Percentiles rank a stretch among this genome's conserved stretches.
These are phyloP conservation scores for Nettapus auritus DNA, from an alignment of 2,113 vertebrate genomes.

Conservation along the genomic window DNA sequence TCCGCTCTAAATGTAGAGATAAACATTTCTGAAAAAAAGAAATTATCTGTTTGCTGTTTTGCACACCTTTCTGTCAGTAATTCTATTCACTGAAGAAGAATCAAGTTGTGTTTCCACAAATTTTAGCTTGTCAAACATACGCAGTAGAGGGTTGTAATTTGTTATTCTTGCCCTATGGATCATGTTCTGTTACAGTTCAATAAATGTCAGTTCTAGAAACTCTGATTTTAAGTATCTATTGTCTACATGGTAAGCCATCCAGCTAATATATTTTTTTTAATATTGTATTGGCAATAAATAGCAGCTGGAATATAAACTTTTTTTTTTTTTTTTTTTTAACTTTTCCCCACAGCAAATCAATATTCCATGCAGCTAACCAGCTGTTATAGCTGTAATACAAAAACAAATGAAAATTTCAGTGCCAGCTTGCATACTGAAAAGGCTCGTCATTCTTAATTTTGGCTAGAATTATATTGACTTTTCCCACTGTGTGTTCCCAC, in stretches of 20 bases:
- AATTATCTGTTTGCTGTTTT: neutral
- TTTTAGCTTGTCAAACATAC: neutral
- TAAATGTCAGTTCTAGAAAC: neutral
- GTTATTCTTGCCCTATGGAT: neutral
- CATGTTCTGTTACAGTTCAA: neutral
- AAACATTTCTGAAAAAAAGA: neutral
- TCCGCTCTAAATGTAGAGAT: neutral
- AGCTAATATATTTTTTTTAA: neutral
- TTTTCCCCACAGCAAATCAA: neutral
- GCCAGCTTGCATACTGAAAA: neutral
- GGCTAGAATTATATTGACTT: slow-evolving; percentile 3
- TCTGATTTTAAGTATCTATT: neutral
- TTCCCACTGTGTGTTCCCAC: neutral
- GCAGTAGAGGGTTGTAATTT: neutral
- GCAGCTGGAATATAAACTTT: neutral
- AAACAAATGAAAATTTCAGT: slow-evolving; percentile 8
- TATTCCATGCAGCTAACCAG: neutral
- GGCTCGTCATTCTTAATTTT: slow-evolving; percentile 9
- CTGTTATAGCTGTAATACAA: neutral
- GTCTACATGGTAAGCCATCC: neutral
- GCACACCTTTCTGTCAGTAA: neutral
- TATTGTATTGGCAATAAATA: neutral
- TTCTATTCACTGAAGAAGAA: neutral
- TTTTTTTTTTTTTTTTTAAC: neutral
- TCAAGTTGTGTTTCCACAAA: neutral